Evolutionary conservation across 2,113 vertebrate genomes (phyloP).

Genomic region (Nestor notabilis): DNA sequence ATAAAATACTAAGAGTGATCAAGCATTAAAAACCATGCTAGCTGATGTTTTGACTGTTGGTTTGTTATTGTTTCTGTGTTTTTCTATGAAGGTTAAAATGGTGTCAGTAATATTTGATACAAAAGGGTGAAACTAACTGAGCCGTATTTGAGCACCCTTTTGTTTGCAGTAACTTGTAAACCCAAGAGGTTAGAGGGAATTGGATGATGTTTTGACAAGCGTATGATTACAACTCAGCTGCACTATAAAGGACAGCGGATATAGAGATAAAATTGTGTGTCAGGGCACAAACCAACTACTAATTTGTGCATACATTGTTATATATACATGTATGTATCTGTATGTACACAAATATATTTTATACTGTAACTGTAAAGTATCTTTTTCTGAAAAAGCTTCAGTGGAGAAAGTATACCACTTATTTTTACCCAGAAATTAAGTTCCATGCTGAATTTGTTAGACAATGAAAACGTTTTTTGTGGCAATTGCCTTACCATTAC

Average conservation of each 20-base stretch:
- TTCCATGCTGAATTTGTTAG: neutral
- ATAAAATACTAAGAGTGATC: neutral
- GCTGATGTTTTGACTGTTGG: neutral
- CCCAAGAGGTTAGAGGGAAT: neutral
- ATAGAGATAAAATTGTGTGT: neutral
- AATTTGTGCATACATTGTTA: neutral
- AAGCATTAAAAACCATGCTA: neutral
- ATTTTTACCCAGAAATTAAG: neutral
- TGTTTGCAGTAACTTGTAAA: neutral
- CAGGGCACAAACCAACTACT: neutral
- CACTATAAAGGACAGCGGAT: neutral
- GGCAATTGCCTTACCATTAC: slow-evolving; percentile 83
- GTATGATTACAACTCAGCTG: neutral
- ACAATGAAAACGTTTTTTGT: neutral
- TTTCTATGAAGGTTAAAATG: neutral
- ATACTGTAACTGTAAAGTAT: neutral
- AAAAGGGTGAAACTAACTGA: neutral
- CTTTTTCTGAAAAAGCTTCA: neutral
- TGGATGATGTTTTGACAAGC: neutral
- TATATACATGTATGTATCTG: neutral
- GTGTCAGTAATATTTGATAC: neutral
- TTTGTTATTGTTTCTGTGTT: neutral
- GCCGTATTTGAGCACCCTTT: neutral
- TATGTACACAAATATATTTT: neutral
- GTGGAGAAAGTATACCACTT: neutral